Conservation (phyloP, 1,140 invertebrate genomes). For the Ceratitis capitata region DNA sequence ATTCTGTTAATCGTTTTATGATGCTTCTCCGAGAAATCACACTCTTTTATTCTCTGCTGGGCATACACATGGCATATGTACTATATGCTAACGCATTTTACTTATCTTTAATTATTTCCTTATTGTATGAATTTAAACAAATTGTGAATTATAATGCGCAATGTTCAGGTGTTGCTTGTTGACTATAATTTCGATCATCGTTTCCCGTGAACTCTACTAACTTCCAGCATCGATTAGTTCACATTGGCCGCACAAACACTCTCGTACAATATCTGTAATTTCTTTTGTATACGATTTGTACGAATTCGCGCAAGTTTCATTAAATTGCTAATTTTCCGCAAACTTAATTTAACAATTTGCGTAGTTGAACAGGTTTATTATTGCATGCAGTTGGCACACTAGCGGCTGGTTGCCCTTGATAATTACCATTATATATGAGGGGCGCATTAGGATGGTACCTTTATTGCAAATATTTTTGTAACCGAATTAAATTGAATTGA, state of each 20-base stretch:
- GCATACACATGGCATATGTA: background rate
- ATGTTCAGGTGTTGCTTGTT: background rate
- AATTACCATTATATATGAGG: background rate
- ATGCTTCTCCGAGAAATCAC: too few species aligned
- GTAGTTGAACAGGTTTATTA: constrained; percentile 34
- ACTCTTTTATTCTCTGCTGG: background rate
- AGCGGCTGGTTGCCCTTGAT: constrained; percentile 33
- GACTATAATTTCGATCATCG: background rate
- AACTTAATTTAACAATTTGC: background rate
- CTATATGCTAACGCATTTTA: background rate
- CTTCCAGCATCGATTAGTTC: background rate
- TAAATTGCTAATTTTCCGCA: constrained; percentile 5
- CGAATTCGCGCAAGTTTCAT: background rate
- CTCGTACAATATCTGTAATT: background rate
- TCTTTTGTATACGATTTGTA: background rate
- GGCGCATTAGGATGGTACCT: background rate
- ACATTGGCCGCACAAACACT: background rate
- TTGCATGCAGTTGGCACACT: background rate
- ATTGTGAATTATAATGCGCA: constrained; percentile 17
- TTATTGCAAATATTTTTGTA: background rate
- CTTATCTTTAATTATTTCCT: constrained; percentile 28
- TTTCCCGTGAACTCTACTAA: background rate
- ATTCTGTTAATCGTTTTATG: too few species aligned
- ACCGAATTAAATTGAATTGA: background rate
- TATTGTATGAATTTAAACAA: background rate